These are phyloP conservation scores for Drosophila demipolita DNA, from an alignment of 2,888 invertebrate genomes.

Conservation along the genomic window DNA sequence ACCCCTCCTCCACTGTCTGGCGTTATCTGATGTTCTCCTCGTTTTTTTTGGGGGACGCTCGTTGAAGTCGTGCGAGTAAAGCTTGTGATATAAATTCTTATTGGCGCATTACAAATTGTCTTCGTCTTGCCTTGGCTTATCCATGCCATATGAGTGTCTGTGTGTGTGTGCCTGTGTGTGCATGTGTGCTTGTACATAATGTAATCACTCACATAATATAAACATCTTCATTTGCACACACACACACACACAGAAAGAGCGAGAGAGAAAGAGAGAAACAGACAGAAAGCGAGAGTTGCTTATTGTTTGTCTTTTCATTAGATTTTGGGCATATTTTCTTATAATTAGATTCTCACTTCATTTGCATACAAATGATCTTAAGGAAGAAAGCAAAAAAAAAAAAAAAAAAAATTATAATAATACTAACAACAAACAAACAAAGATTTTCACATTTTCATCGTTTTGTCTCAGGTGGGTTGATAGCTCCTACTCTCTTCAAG, in stretches of 20 bases:
- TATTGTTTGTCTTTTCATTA: conserved; percentile 70
- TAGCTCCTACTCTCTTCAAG: conserved; percentile 16
- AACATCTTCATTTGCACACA: conserved; percentile 34
- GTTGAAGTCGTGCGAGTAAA: conserved; percentile 48
- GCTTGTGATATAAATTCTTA: conserved; percentile 79
- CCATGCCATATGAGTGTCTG: conserved; percentile 10
- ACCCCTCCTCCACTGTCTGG: conserved; percentile 11
- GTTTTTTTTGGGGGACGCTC: conserved; percentile 35
- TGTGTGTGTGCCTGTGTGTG: conserved; percentile 9
- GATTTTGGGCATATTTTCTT: conserved; percentile 65
- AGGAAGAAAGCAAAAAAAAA: conserved; percentile 10
- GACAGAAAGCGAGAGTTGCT: conserved; percentile 21
- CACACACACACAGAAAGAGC: not conserved
- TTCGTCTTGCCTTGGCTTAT: conserved; percentile 34
- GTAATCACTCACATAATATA: conserved; percentile 65
- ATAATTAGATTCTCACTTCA: conserved; percentile 77
- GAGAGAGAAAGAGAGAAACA: not conserved
- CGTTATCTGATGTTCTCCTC: conserved; percentile 48
- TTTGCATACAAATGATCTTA: conserved; percentile 73
- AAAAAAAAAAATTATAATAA: conserved; percentile 16
- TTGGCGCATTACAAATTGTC: conserved; percentile 81
- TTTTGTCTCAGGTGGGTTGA: conserved; percentile 9
- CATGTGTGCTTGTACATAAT: conserved; percentile 58
- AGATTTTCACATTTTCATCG: conserved; percentile 43
- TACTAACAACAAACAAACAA: conserved; percentile 3